Evolutionary conservation across 53 echinoderm and acorn worm genomes (phyloP).

Genomic region (Luidia sarsii): DNA sequence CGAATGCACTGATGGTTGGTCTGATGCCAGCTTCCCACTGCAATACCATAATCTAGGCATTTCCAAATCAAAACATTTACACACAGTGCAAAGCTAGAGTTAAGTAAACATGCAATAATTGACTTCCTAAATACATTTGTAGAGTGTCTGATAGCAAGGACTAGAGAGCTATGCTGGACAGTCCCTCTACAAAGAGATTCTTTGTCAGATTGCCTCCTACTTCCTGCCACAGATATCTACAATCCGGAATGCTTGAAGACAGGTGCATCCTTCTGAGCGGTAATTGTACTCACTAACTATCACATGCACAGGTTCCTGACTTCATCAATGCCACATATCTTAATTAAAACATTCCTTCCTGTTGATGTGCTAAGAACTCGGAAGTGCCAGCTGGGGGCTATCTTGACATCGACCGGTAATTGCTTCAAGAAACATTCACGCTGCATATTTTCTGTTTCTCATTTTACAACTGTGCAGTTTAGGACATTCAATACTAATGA

Average conservation of each 20-base stretch:
- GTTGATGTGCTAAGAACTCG: not conserved
- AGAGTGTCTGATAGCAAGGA: constrained; percentile 1
- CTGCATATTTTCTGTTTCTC: no score
- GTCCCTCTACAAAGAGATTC: not conserved
- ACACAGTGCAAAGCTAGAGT: not conserved
- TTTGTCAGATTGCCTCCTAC: not conserved
- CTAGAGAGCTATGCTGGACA: constrained; percentile 8
- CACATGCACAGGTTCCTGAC: not conserved
- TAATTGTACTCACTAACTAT: constrained; percentile 35
- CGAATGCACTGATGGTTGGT: no score
- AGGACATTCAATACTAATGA: not conserved
- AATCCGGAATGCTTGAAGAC: constrained; percentile 21
- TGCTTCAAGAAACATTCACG: no score
- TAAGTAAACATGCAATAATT: constrained; percentile 9
- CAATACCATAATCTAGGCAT: no score
- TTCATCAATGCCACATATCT: constrained; percentile 37
- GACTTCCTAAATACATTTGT: constrained; percentile 21
- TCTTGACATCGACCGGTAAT: no score
- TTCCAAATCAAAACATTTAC: no score
- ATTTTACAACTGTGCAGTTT: no score
- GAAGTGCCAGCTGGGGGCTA: constrained; percentile 31
- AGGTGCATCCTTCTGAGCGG: constrained; percentile 8
- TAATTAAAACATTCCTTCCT: constrained; percentile 43
- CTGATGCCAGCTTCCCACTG: no score
- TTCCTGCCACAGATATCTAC: no score